Evolutionary conservation across 2,888 invertebrate species (phyloP), one percentile per base, ranked within the genome.

Genomic region (Sthenelais limicola): DNA sequence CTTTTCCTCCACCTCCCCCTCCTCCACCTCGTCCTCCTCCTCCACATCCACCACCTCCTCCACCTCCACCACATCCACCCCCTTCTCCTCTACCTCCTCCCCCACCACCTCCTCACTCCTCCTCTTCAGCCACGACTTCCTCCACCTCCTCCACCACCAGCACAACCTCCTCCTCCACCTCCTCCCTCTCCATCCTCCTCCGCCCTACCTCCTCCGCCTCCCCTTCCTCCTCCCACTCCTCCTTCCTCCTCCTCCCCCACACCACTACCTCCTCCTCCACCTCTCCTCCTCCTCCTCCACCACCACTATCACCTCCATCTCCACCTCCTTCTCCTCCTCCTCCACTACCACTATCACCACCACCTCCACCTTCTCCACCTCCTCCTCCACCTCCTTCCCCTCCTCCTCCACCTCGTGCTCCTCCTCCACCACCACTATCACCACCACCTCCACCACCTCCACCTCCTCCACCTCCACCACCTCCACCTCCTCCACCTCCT

Each of bases 311-410:
- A 15, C 43, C 43, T 18, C 9, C 43, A 15, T 18, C 43, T 43
- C 43, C 43, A 15, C 43, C 43, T 43, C 43, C 43, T 43, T 18
- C 43, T 43, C 43, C 43, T 43, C 43, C 43, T 43, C 43, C 43
- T n/a, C n/a, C n/a, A n/a, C n/a, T n/a, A n/a, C n/a, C n/a, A n/a
- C n/a, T n/a, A n/a, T n/a, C n/a, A n/a, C n/a, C n/a, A n/a, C n/a
- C n/a, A n/a, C n/a, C n/a, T n/a, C n/a, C n/a, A n/a, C n/a, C n/a
- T n/a, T n/a, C n/a, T n/a, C n/a, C n/a, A n/a, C n/a, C n/a, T n/a
- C n/a, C n/a, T n/a, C n/a, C n/a, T n/a, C n/a, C n/a, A 15, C 18
- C 43, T 43, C 43, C 43, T 18, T 15, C 43, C 18, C 43, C 43
- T 43, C 43, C 43, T 43, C 43, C 43, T 43, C 43, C 43, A 9